phyloP scores from a whole-genome alignment of 2,113 vertebrate genomes.

The Pedionomus torquatus region DNA sequence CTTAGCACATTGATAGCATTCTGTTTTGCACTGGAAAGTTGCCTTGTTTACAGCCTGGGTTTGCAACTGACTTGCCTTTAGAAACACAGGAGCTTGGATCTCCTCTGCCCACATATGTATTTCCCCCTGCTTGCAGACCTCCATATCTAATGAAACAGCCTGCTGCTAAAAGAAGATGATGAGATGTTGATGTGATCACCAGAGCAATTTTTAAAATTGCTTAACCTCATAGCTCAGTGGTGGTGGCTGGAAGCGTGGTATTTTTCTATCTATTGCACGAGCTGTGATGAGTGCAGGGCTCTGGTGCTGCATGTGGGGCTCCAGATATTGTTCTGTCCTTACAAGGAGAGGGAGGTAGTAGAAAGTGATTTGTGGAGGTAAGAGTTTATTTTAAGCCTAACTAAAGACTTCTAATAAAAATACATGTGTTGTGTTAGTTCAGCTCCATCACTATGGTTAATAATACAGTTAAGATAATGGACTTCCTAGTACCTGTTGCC shows the following conservation, averaged over 20 bases:
- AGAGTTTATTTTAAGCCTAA: background rate
- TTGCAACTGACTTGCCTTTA: fast-evolving
- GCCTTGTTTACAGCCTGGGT: background rate
- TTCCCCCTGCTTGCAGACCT: background rate
- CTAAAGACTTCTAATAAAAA: background rate
- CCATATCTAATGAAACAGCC: background rate
- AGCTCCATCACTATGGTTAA: background rate
- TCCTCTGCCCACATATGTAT: background rate
- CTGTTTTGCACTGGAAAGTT: background rate
- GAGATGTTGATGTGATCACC: background rate
- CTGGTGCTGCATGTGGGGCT: background rate
- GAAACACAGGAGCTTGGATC: background rate
- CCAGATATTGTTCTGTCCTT: background rate
- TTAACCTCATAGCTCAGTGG: background rate
- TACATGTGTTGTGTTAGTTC: background rate
- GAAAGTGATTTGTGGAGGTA: background rate
- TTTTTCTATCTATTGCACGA: background rate
- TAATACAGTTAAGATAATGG: background rate
- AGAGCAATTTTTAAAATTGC: background rate
- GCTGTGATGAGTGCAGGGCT: background rate
- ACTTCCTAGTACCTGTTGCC: background rate
- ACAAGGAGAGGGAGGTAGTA: background rate
- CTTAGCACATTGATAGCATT: background rate
- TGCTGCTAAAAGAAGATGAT: background rate
- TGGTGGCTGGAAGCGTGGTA: background rate